Base-by-base conservation (phyloP, 2,797 vertebrate species). In the Dromococcyx pavoninus region DNA sequence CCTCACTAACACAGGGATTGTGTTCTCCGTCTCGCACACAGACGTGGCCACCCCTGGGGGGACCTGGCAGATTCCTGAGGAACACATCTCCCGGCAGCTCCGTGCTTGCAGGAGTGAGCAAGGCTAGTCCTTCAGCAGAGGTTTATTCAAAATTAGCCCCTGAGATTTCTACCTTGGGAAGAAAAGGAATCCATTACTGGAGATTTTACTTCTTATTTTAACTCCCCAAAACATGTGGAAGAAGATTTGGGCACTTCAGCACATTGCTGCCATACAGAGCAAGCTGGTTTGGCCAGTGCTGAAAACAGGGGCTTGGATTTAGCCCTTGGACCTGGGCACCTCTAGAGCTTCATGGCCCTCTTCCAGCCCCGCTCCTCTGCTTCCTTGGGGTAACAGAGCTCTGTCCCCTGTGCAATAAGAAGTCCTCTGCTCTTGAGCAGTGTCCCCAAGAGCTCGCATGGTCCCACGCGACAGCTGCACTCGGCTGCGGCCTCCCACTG, bases 101-200 rank as follows among this genome's bases (percentile, higher is more conserved):
- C 35, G 3, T 0, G 4, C 51, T 57, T 12, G 1, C 11, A 30
- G 60, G 16, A 88, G 21, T 0, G 3, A 81, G 56, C 0, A 4
- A 72, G 21, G 9, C 37, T 51, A 11, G 2, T 46, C 50, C 21
- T 67, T 25, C 23, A 13, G 1, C 41, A 32, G 21, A 82, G 5
- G 5, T 28, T 57, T 17, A 18, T 0, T 54, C 28, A 43, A 71
- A 62, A 72, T 89, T 72, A 89, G 74, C 58, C 54, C 72, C 60
- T 0, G 2, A 71, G 19, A n/a, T 17, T 35, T 62, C 78, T 17
- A 50, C 35, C 44, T 80, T 17, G 33, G 53, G 46, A 61, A 56
- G n/a, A 28, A 62, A 50, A 77, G 11, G 13, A 50, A 8, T 2
- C 3, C 8, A 4, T 32, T 22, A 3, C 7, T 41, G 11, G 9